Conservation (phyloP, 2,888 invertebrate species). For the Epirrhoe alternata region DNA sequence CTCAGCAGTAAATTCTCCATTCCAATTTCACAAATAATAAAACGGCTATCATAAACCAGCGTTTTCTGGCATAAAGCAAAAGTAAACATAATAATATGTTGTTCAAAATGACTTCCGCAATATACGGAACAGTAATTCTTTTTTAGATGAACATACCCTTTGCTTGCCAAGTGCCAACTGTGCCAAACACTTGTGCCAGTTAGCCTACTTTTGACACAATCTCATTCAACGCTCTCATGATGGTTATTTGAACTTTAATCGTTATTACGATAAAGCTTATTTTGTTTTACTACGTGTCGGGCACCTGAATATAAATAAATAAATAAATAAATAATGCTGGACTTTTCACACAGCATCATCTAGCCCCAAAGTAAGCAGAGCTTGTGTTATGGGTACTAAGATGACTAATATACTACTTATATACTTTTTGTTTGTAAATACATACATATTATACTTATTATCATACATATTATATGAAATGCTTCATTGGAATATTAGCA, state of each 20-base stretch:
- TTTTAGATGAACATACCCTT: conserved; percentile 53
- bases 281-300: conserved; percentile 4
- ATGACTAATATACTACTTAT: too few species aligned
- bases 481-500: neutral
- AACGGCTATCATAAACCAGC: conserved; percentile 39
- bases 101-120: conserved; percentile 58
- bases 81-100: conserved; percentile 52
- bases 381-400: too few species aligned
- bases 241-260: conserved; percentile 17
- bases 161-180: conserved; percentile 61
- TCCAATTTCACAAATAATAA: conserved; percentile 35
- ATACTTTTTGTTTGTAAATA: too few species aligned
- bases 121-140: conserved; percentile 55
- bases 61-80: conserved; percentile 45
- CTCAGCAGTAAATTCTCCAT: conserved; percentile 18
- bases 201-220: conserved; percentile 59
- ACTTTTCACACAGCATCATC: too few species aligned
- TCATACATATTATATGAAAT: too few species aligned
- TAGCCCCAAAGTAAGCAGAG: too few species aligned
- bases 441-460: too few species aligned
- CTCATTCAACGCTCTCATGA: conserved; percentile 41
- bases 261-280: neutral
- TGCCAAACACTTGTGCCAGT: conserved; percentile 62
- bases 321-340: too few species aligned
- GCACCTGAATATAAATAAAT: too few species aligned